These are phyloP conservation scores for Troides aeacus DNA, from an alignment of 2,888 invertebrate species.

Conservation along the genomic window DNA sequence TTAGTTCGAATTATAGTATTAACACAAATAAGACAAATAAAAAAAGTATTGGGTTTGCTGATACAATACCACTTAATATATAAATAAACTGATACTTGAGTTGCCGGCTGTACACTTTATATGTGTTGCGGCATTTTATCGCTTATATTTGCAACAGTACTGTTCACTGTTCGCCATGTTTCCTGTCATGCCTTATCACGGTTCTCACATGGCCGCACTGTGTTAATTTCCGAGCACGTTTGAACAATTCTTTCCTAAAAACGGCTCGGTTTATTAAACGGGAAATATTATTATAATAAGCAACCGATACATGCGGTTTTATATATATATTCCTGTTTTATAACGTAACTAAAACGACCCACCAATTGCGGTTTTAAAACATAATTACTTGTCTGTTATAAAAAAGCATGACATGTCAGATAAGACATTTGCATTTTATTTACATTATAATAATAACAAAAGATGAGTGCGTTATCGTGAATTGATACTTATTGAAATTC, in stretches of 20 bases:
- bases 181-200: constrained; percentile 59
- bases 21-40: too few species aligned
- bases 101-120: constrained; percentile 9
- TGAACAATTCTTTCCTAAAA: constrained; percentile 22
- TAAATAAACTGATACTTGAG: not conserved
- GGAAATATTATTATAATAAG: not conserved
- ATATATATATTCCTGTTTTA: too few species aligned
- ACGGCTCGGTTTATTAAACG: not conserved
- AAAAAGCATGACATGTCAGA: too few species aligned
- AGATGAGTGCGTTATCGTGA: not conserved
- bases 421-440: too few species aligned
- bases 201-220: constrained; percentile 39
- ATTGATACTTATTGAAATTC: not conserved
- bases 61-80: too few species aligned
- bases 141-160: constrained; percentile 40
- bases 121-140: constrained; percentile 31
- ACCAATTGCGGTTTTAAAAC: too few species aligned
- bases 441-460: too few species aligned
- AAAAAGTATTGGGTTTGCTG: too few species aligned
- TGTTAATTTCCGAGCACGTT: constrained; percentile 38
- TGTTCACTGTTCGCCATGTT: constrained; percentile 38
- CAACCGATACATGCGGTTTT: not conserved
- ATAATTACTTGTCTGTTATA: too few species aligned
- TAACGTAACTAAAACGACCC: too few species aligned
- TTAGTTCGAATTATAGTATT: too few species aligned